These are phyloP conservation scores for Syngnathus rostellatus DNA, from an alignment of 2,797 vertebrate genomes.

Conservation along the genomic window DNA sequence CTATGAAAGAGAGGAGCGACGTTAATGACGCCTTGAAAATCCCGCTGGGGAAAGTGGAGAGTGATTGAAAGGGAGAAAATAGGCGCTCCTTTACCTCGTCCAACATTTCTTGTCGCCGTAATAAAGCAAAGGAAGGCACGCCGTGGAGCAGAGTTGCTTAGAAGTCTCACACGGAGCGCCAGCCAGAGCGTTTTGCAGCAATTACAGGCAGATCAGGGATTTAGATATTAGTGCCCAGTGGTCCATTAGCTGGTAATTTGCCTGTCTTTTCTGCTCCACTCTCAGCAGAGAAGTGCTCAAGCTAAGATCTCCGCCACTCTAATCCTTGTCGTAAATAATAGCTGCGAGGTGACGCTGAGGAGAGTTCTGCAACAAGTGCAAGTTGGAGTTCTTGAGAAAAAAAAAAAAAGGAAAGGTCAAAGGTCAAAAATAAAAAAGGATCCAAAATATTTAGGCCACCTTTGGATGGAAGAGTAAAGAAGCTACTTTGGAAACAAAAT, in stretches of 20 bases:
- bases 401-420: not conserved
- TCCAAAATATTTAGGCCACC: not conserved
- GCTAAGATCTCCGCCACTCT: constrained; percentile 77
- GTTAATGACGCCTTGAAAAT: constrained; percentile 69
- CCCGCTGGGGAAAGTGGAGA: constrained; percentile 51
- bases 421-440: not conserved
- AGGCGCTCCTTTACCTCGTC: constrained; percentile 26
- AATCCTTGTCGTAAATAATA: constrained; percentile 90
- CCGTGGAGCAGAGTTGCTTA: constrained; percentile 42
- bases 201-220: constrained; percentile 72
- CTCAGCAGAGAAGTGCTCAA: constrained; percentile 68
- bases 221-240: constrained; percentile 75
- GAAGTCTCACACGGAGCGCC: constrained; percentile 61
- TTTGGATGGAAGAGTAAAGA: constrained; percentile 5
- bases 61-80: constrained; percentile 48
- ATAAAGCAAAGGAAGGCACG: constrained; percentile 53
- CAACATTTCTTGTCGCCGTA: constrained; percentile 60
- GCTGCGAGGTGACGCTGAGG: constrained; percentile 41
- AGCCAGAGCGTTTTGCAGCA: constrained; percentile 70
- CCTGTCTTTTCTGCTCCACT: constrained; percentile 68
- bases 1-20: constrained; percentile 57
- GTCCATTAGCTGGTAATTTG: constrained; percentile 85
- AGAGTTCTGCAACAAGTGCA: constrained; percentile 15
- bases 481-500: not conserved
- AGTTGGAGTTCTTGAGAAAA: constrained; percentile 2